Evolutionary conservation across 2,113 vertebrate genomes (phyloP).

Genomic region (Tapirus terrestris): DNA sequence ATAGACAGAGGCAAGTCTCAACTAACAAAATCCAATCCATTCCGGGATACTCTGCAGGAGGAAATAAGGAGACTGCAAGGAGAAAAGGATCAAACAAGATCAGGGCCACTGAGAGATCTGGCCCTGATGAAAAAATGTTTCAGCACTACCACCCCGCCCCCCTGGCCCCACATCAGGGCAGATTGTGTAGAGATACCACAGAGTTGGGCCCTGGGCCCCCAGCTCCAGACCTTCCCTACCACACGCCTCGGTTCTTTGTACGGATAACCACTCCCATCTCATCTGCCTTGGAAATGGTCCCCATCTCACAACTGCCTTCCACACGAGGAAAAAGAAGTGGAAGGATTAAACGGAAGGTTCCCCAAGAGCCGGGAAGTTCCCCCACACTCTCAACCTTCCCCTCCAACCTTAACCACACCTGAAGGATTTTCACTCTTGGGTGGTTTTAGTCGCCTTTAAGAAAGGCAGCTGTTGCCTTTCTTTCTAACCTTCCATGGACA

Average conservation of each 20-base stretch:
- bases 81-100: background rate
- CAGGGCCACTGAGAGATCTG: background rate
- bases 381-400: background rate
- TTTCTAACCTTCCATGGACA: background rate
- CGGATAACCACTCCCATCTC: background rate
- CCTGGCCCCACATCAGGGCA: background rate
- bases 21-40: background rate
- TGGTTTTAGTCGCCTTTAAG: background rate
- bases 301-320: background rate
- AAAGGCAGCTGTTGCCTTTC: background rate
- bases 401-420: background rate
- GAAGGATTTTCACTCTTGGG: background rate
- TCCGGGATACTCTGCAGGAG: background rate
- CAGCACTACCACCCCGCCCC: no score
- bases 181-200: background rate
- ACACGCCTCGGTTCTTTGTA: background rate
- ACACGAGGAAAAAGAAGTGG: background rate
- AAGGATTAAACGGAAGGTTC: background rate
- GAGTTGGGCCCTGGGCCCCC: background rate
- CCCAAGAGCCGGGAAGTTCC: background rate
- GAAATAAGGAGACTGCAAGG: background rate
- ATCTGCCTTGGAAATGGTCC: background rate
- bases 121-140: background rate
- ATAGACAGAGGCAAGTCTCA: background rate
- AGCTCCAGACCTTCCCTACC: background rate